Conservation (phyloP, 2,113 vertebrate species). For the Plestiodon gilberti region DNA sequence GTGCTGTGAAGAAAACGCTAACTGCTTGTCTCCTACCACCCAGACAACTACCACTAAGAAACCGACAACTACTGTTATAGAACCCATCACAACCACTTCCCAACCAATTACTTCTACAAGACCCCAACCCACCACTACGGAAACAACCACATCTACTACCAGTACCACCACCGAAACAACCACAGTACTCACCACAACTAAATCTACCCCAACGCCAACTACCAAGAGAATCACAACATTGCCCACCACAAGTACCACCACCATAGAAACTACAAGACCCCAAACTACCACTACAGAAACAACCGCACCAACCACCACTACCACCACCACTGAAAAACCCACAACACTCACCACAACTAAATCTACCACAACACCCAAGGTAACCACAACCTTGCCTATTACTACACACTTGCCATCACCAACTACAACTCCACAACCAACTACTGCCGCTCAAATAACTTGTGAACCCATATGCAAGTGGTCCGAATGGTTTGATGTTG, state of each 20-base stretch:
- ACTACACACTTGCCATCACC: accelerated
- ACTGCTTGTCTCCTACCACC: background rate
- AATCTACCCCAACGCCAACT: background rate
- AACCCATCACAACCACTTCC: background rate
- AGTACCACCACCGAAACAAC: background rate
- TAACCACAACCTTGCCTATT: background rate
- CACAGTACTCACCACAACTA: background rate
- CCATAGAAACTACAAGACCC: accelerated
- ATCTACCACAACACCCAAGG: background rate
- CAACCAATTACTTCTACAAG: background rate
- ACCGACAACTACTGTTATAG: accelerated
- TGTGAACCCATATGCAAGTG: constrained; percentile 55
- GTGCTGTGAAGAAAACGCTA: constrained; percentile 29
- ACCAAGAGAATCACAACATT: background rate
- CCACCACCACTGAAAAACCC: background rate
- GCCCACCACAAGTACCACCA: accelerated
- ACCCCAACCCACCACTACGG: background rate
- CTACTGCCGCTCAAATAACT: background rate
- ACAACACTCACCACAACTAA: background rate
- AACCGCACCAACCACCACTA: background rate
- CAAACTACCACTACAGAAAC: accelerated
- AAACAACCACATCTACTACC: background rate
- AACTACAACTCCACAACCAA: background rate
- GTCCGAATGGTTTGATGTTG: constrained; percentile 69
- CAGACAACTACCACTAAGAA: accelerated